These are phyloP conservation scores for Pocillopora meandrina DNA, from an alignment of 92 coral and sea anemone species.

Conservation along the genomic window DNA sequence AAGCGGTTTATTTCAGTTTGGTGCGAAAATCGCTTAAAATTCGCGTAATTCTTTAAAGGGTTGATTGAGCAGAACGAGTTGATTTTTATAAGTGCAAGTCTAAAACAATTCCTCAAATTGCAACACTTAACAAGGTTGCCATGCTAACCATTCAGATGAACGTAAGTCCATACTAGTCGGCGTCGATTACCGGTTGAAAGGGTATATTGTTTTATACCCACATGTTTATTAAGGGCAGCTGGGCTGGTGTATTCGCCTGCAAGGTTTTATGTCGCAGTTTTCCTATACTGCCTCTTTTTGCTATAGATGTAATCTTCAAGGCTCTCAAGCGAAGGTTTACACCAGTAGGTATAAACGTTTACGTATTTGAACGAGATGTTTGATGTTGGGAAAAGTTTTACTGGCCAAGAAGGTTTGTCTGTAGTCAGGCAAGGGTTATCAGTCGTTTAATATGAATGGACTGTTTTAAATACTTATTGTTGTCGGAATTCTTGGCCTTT, in stretches of 20 bases:
- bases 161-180: background rate
- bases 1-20: background rate
- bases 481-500: background rate
- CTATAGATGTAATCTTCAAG: background rate
- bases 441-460: background rate
- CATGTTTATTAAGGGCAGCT: background rate
- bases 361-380: background rate
- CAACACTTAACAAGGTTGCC: background rate
- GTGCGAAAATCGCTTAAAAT: background rate
- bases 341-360: background rate
- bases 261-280: background rate
- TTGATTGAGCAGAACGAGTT: background rate
- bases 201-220: background rate
- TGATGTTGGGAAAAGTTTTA: too few relatives aligned
- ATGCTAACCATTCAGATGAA: background rate
- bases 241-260: background rate
- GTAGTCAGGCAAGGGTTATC: background rate
- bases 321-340: background rate
- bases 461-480: background rate
- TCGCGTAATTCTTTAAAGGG: background rate
- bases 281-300: background rate
- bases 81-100: background rate
- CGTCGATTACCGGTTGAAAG: constrained; percentile 1
- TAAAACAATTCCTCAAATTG: background rate
- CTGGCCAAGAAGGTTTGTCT: too few relatives aligned